Evolutionary conservation across 2,888 invertebrate species (phyloP).

Genomic region (Heliconius sara): DNA sequence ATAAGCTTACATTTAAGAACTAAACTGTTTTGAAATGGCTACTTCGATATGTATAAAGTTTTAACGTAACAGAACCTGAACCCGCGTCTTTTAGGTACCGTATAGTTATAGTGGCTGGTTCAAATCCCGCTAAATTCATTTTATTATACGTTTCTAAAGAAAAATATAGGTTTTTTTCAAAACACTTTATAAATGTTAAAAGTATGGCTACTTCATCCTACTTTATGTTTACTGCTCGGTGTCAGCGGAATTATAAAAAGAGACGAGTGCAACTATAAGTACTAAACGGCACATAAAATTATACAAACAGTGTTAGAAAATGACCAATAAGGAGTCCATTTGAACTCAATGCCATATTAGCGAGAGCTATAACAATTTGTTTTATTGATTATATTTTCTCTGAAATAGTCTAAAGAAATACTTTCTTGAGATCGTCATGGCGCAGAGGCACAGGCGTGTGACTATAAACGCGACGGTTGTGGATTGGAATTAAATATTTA

Average conservation of each 20-base stretch:
- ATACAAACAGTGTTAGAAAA: constrained; percentile 37
- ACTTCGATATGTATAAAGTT: background rate
- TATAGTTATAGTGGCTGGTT: too few species aligned
- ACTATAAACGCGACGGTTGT: background rate
- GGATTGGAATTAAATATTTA: background rate
- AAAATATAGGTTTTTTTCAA: too few species aligned
- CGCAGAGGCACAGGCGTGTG: too few species aligned
- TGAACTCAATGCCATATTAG: constrained; percentile 39
- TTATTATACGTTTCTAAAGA: too few species aligned
- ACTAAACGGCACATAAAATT: constrained; percentile 33
- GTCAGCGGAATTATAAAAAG: background rate
- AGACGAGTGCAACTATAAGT: background rate
- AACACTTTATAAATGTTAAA: background rate
- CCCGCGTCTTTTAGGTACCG: too few species aligned
- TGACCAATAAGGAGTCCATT: constrained; percentile 13
- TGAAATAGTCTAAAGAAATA: background rate
- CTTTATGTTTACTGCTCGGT: background rate
- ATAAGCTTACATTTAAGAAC: background rate
- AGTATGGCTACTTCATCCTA: background rate
- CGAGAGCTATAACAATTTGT: constrained; percentile 43
- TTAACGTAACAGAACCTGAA: too few species aligned
- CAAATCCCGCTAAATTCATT: too few species aligned
- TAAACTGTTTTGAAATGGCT: background rate
- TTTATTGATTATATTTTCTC: background rate
- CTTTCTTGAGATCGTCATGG: background rate